These are phyloP conservation scores for Acleris holmiana DNA, from an alignment of 2,888 invertebrate genomes.

Conservation along the genomic window DNA sequence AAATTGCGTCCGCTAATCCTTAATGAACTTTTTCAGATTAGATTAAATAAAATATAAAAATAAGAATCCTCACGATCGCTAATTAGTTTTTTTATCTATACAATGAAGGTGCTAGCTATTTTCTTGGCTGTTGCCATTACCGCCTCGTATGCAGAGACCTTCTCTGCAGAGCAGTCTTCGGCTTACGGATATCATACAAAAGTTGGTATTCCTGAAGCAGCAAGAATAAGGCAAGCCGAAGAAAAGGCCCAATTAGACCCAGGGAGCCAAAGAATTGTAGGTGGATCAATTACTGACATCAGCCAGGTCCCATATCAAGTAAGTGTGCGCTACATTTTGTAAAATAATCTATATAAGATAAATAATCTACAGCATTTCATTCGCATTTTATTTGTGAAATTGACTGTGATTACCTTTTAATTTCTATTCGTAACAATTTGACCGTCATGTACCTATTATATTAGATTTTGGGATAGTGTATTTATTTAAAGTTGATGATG, in stretches of 20 bases:
- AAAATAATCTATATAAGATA: background rate
- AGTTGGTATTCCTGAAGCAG: conserved; percentile 52
- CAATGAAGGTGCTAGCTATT: conserved; percentile 44
- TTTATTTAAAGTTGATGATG: too few species aligned
- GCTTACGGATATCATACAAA: conserved; percentile 52
- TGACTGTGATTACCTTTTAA: too few species aligned
- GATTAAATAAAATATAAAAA: conserved; percentile 12
- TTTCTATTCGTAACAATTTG: too few species aligned
- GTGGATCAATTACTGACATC: conserved; percentile 49
- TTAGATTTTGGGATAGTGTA: too few species aligned
- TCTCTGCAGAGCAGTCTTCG: conserved; percentile 38
- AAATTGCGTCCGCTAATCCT: conserved; percentile 26
- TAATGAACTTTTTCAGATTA: conserved; percentile 8
- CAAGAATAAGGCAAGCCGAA: conserved; percentile 50
- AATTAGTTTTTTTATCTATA: conserved; percentile 38
- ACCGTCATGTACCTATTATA: too few species aligned
- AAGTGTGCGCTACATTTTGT: conserved; percentile 14
- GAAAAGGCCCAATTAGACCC: conserved; percentile 36
- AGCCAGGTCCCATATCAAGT: conserved; percentile 55
- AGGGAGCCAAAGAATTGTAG: conserved; percentile 45
- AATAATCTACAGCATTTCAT: background rate
- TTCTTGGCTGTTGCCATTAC: conserved; percentile 40
- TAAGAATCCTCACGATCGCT: conserved; percentile 34
- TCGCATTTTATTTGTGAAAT: too few species aligned
- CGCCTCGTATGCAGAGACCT: conserved; percentile 37